Evolutionary conservation across 1,140 invertebrate genomes (phyloP), one percentile per base, ranked within the genome.

Genomic region (Onthophagus taurus): DNA sequence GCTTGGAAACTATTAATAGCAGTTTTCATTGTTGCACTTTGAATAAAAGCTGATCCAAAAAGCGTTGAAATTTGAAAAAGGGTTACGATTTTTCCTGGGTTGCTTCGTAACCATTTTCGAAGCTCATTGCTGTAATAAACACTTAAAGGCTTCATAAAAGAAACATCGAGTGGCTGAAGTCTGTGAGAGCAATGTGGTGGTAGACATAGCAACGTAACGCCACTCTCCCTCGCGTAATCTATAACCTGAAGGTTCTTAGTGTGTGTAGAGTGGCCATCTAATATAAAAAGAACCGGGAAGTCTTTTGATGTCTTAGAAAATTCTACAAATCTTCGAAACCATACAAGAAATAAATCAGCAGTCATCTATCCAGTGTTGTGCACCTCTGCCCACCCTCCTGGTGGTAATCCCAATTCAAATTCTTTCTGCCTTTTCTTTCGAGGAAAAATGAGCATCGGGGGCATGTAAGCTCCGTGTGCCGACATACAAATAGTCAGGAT

Each of bases 121-220:
- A 4, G 13, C 30, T 12, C 26, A 11, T 29, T 11, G 23, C 23
- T 29, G 14, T 50, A 21, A 36, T 31, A 38, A 29, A 23, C 13
- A 19, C 19, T 52, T 24, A 47, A 14, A 35, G 51, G 51, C 18
- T 35, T 45, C 50, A 63, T 60, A 26, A 65, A 52, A 9, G 44
- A 20, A 6, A 57, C 49, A 49, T 65, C 65, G 3, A 64, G 39
- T 17, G 65, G 63, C 42, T 67, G 62, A 8, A 67, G 31, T 17
- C 48, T 44, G 46, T 64, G 57, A 0, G 55, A 59, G 21, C 45
- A 49, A 42, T 67, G 65, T 2, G 66, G 57, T 12, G 62, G 59
- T n/a, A 67, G 42, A 16, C 33, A 58, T 16, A 62, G 6, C 9
- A 66, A 47, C n/a, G 46, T 30, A 8, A 58, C 47, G 31, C 53